phyloP scores from a whole-genome alignment of 2,888 invertebrate species.

The Rhamnusium bicolor region DNA sequence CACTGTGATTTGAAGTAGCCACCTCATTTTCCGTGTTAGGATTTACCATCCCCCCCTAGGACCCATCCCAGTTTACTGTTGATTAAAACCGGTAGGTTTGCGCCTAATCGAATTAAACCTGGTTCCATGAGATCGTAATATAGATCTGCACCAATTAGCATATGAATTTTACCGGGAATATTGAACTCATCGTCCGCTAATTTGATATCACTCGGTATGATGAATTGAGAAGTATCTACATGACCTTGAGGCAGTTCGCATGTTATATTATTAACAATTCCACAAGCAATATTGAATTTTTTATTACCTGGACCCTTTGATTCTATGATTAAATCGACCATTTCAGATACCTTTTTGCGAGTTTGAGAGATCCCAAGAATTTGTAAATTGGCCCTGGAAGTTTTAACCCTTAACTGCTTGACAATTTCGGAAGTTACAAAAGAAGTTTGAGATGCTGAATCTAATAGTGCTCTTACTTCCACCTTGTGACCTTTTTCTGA shows the following conservation, averaged over 20 bases:
- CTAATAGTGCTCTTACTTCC: conserved; percentile 1
- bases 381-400: conserved; percentile 6
- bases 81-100: not conserved
- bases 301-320: not conserved
- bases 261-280: conserved; percentile 23
- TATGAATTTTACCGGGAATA: conserved; percentile 3
- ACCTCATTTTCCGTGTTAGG: not conserved
- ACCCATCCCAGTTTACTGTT: conserved; percentile 30
- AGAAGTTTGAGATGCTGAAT: conserved; percentile 22
- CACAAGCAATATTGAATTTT: conserved; percentile 4
- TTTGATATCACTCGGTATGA: not conserved
- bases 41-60: conserved; percentile 15
- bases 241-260: conserved; percentile 12
- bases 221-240: not conserved
- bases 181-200: conserved; percentile 18
- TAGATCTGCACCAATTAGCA: conserved; percentile 16
- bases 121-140: conserved; percentile 24
- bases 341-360: not conserved
- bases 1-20: too few species aligned
- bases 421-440: not conserved
- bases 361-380: conserved; percentile 8
- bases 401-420: not conserved
- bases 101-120: conserved; percentile 11
- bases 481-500: not conserved
- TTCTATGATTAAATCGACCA: not conserved